Evolutionary conservation across 1,140 invertebrate genomes (phyloP), one percentile per base, ranked within the genome.

Genomic region (Oppia nitens): DNA sequence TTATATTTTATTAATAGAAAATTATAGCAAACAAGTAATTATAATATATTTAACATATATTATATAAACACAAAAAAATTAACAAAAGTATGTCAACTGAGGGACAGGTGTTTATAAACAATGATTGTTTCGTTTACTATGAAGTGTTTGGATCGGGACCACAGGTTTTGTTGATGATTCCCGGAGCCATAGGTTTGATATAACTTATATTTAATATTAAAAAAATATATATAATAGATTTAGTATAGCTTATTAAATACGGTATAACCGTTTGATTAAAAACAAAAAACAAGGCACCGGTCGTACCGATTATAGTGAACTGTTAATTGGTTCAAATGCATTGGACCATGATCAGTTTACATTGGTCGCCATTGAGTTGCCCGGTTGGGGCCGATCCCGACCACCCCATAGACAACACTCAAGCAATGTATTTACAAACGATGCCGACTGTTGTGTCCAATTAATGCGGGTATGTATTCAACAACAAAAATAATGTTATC

Each of bases 351-450:
- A 68, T 28, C 67, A 67, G 12, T 74, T 72, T 55, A 72, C 71
- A 6, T 63, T 90, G 12, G 74, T 90, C n/a, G 82, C 78, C 0
- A 87, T 85, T 83, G 87, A 92, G 73, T 86, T 87, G 3, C 84
- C 85, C 2, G 87, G 88, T 1, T 91, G 88, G 75, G 87, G 87
- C 9, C 80, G 80, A 59, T 90, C 85, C 62, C 76, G 81, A 61
- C 87, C 87, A 3, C 85, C 86, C 2, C 70, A 81, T 23, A 75
- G 82, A 63, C 91, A 85, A 68, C 71, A 77, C 0, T 62, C 74
- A 6, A 20, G 45, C 27, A 74, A 86, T 61, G 88, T 86, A 68
- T 82, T 80, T 61, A 73, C 81, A 47, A 77, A 76, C 63, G 88
- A 93, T 76, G 86, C 87, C 17, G 71, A 78, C 49, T 70, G 71